Conservation (phyloP, 64 coral and sea anemone genomes). For the Exaiptasia diaphana region DNA sequence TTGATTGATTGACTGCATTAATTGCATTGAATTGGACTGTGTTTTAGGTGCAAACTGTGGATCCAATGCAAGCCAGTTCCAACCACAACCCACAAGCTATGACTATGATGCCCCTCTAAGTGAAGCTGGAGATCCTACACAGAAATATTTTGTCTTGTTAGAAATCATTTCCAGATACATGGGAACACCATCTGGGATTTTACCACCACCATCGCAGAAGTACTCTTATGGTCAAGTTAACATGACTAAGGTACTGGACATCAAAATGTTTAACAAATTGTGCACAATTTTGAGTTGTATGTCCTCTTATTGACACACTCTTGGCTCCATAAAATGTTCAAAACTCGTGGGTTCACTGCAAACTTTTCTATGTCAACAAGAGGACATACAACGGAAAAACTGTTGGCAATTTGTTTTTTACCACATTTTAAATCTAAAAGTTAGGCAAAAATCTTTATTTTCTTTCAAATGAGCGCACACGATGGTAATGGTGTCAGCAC, state of each 20-base stretch:
- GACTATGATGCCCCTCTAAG: constrained; percentile 69
- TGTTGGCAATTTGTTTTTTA: no score
- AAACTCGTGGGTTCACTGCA: no score
- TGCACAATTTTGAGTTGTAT: no score
- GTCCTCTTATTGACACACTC: no score
- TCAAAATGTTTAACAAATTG: no score
- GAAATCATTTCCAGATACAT: constrained; percentile 54
- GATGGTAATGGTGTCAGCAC: no score
- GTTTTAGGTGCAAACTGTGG: constrained; percentile 42
- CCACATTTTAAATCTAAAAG: no score
- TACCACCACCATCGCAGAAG: constrained; percentile 47
- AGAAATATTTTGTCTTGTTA: constrained; percentile 54
- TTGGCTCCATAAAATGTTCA: no score
- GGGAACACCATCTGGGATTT: constrained; percentile 15
- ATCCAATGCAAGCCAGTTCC: background rate
- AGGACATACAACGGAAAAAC: no score
- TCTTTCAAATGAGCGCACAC: no score
- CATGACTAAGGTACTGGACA: constrained; percentile 54
- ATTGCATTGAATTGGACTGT: background rate
- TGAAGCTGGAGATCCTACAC: constrained; percentile 50
- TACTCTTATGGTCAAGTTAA: constrained; percentile 72
- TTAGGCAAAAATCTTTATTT: no score
- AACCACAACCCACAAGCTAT: constrained; percentile 65
- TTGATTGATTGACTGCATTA: background rate
- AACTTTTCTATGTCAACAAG: no score